phyloP scores from a whole-genome alignment of 2,113 vertebrate genomes.

The Zapornia atra region DNA sequence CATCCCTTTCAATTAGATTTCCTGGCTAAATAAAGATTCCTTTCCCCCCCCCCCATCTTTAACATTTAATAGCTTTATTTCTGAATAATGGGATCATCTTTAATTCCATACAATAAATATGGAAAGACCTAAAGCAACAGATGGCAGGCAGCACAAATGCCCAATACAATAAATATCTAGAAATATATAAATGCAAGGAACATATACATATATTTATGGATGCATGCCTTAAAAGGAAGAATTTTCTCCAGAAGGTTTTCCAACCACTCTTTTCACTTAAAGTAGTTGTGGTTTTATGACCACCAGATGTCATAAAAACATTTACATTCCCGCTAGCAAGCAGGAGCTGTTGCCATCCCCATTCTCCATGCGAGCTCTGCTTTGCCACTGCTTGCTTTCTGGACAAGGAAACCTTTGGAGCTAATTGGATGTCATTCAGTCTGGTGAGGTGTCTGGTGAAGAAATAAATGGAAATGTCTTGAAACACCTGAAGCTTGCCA shows the following conservation, averaged over 20 bases:
- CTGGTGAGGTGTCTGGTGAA: not conserved
- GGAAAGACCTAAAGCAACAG: not conserved
- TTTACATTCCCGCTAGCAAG: not conserved
- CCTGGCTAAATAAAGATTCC: not conserved
- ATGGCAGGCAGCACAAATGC: not conserved
- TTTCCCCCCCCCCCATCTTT: not conserved
- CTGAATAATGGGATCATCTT: not conserved
- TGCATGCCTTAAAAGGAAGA: not conserved
- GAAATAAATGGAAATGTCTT: not conserved
- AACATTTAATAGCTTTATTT: not conserved
- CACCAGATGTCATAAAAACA: constrained; percentile 27
- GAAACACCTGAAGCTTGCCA: not conserved
- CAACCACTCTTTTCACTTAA: not conserved
- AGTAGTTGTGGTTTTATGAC: not conserved
- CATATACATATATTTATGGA: too few species aligned
- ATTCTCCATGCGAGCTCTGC: not conserved
- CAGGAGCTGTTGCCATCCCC: not conserved
- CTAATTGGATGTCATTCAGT: not conserved
- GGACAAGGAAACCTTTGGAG: not conserved
- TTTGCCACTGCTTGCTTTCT: not conserved
- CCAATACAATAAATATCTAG: not conserved
- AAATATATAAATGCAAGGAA: not conserved
- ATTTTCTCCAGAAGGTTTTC: not conserved
- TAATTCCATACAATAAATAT: not conserved
- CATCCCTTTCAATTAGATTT: not conserved